phyloP scores from a whole-genome alignment of 2,113 vertebrate species.

The Prunella fulvescens region DNA sequence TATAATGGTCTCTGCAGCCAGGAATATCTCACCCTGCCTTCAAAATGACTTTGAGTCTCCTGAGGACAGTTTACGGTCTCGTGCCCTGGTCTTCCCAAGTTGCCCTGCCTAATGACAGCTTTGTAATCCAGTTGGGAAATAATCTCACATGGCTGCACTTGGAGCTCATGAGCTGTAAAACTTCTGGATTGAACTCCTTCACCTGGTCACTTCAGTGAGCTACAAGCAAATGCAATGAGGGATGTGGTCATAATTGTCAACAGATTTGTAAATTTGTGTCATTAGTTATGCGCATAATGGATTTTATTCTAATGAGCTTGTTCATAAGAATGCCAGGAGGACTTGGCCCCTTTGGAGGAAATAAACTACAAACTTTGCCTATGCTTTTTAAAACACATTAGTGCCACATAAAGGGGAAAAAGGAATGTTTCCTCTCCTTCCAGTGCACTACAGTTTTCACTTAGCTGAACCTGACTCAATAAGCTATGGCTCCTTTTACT shows the following conservation, averaged over 20 bases:
- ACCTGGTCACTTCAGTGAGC: slow-evolving; percentile 54
- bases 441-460: neutral
- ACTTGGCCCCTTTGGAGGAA: slow-evolving; percentile 44
- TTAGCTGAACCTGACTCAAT: neutral
- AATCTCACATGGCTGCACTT: slow-evolving; percentile 41
- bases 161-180: slow-evolving; percentile 49
- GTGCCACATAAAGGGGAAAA: neutral
- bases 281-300: slow-evolving; percentile 69
- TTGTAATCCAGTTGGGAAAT: slow-evolving; percentile 72
- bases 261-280: slow-evolving; percentile 65
- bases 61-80: slow-evolving; percentile 64
- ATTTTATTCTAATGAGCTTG: slow-evolving; percentile 65
- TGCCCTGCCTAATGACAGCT: slow-evolving; percentile 69
- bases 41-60: slow-evolving; percentile 54
- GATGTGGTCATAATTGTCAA: slow-evolving; percentile 57
- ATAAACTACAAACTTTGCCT: slow-evolving; percentile 47
- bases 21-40: slow-evolving; percentile 20
- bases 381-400: slow-evolving; percentile 39
- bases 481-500: neutral
- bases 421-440: neutral
- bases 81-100: slow-evolving; percentile 47
- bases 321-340: slow-evolving; percentile 63
- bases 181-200: slow-evolving; percentile 35
- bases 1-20: neutral
- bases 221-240: slow-evolving; percentile 39